These are phyloP conservation scores for Nerophis ophidion DNA, from an alignment of 2,113 vertebrate genomes.

Conservation along the genomic window DNA sequence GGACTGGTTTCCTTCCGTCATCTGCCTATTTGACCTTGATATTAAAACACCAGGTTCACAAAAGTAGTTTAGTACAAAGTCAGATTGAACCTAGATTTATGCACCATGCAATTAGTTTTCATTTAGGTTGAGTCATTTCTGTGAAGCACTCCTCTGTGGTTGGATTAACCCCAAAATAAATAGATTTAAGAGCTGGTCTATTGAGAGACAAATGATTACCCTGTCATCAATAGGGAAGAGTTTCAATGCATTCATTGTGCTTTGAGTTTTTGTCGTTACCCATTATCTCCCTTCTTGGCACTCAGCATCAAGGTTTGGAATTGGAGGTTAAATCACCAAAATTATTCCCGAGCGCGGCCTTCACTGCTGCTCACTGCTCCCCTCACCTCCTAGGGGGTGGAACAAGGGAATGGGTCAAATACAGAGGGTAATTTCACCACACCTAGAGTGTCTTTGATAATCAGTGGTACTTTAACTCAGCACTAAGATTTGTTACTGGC, in stretches of 20 bases:
- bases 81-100: conserved; percentile 7
- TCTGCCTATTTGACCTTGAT: not conserved
- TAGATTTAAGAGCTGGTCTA: conserved; percentile 56
- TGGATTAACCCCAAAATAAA: conserved; percentile 60
- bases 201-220: conserved; percentile 27
- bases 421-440: too few relatives aligned
- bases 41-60: not conserved
- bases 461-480: too few relatives aligned
- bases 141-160: conserved; percentile 45
- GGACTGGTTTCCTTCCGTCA: conserved; percentile 4
- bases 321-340: too few relatives aligned
- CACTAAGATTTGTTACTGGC: too few relatives aligned
- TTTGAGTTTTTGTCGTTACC: not conserved
- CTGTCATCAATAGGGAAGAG: conserved; percentile 41
- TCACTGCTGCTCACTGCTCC: too few relatives aligned
- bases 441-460: too few relatives aligned
- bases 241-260: conserved; percentile 25
- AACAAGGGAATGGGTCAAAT: too few relatives aligned
- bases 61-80: conserved; percentile 5
- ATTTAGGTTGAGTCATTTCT: conserved; percentile 48
- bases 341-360: too few relatives aligned
- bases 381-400: too few relatives aligned
- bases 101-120: conserved; percentile 13
- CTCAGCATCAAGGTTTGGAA: too few relatives aligned
- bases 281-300: too few relatives aligned